These are phyloP conservation scores for Rhincodon typus DNA, from an alignment of 2,797 vertebrate species.

Conservation along the genomic window DNA sequence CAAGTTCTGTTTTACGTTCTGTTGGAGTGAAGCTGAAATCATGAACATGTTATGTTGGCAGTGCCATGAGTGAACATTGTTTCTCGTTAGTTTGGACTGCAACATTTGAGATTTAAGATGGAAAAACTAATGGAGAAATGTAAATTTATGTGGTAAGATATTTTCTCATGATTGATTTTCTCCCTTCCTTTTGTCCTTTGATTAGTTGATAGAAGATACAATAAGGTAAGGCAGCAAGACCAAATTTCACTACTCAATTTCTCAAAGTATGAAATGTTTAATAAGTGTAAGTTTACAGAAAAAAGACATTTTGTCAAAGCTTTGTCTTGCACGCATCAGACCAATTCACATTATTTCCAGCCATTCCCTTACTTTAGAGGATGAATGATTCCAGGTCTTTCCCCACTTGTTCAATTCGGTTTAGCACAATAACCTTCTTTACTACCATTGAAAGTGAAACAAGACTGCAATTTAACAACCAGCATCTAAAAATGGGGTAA, in stretches of 20 bases:
- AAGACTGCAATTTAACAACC: neutral
- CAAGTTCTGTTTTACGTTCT: neutral
- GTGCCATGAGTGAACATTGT: neutral
- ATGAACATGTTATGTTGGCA: neutral
- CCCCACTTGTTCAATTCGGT: neutral
- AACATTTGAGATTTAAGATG: neutral
- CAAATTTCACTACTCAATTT: neutral
- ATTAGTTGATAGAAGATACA: slow-evolving; percentile 95
- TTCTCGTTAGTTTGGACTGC: neutral
- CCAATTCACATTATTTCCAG: no score
- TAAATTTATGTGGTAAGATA: neutral
- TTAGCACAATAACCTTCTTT: neutral
- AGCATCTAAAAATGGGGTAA: neutral
- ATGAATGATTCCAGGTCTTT: neutral
- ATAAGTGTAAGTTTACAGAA: neutral
- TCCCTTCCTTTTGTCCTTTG: slow-evolving; percentile 64
- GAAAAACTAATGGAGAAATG: neutral
- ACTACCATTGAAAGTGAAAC: neutral
- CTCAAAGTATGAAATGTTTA: neutral
- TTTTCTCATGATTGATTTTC: slow-evolving; percentile 31
- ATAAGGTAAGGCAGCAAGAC: slow-evolving; percentile 77
- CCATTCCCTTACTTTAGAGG: no score
- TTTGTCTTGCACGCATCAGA: no score
- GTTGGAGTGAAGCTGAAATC: neutral
- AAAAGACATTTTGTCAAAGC: no score